A percentile compares a stretch with the other conserved stretches of the same genome.
Conservation (phyloP, 2,113 vertebrate species). For the Gopherus evgoodei region DNA sequence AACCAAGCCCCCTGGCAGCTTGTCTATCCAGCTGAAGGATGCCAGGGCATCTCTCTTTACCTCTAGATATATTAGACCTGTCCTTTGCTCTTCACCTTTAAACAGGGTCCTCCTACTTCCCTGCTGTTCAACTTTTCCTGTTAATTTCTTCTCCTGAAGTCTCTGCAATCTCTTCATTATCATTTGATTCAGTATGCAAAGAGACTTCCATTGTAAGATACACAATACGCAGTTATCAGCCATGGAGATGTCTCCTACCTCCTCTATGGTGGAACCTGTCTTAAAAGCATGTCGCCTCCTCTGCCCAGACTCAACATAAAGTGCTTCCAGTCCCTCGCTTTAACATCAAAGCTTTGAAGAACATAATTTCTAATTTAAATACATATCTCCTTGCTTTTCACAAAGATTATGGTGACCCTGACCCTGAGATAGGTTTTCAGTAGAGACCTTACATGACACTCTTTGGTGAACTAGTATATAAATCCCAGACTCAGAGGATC, state of each 20-base stretch:
- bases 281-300: neutral
- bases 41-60: neutral
- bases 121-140: neutral
- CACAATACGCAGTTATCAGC: neutral
- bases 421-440: neutral
- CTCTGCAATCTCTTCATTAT: neutral
- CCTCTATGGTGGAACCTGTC: neutral
- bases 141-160: neutral
- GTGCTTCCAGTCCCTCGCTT: neutral
- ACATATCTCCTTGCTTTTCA: neutral
- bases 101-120: neutral
- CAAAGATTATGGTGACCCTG: neutral
- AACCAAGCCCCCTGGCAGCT: neutral
- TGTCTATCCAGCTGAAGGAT: neutral
- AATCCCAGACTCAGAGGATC: no score
- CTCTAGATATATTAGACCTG: neutral
- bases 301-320: neutral
- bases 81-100: neutral
- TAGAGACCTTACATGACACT: neutral
- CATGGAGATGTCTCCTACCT: neutral
- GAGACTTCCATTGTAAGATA: neutral
- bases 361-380: neutral
- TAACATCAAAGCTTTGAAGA: neutral
- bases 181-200: neutral
- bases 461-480: neutral